Evolutionary conservation across 2,888 invertebrate species (phyloP).

Genomic region (Prosopocoilus inquinatus): DNA sequence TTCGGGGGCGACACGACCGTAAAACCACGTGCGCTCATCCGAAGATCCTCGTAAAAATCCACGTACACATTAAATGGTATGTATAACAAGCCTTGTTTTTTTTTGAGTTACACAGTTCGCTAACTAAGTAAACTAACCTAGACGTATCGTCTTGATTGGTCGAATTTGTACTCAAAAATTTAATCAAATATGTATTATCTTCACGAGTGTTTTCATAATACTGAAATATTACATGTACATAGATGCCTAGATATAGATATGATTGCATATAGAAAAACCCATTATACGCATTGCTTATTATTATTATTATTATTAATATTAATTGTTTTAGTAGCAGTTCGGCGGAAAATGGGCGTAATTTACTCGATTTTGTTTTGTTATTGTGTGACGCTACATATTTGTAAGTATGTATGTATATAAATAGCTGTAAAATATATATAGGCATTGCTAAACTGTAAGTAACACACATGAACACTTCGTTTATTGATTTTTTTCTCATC

Average conservation of each 20-base stretch:
- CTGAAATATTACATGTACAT: slow-evolving; percentile 22
- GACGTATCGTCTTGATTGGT: slow-evolving; percentile 23
- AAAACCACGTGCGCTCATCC: not conserved
- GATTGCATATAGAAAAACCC: not conserved
- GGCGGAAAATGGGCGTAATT: not conserved
- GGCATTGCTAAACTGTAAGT: not conserved
- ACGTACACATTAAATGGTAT: not conserved
- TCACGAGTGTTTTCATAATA: slow-evolving; percentile 24
- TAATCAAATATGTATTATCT: slow-evolving; percentile 23
- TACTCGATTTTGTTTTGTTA: not conserved
- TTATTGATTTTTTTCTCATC: slow-evolving; percentile 11
- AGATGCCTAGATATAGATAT: slow-evolving; percentile 8
- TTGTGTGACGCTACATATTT: not conserved
- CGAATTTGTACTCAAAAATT: slow-evolving; percentile 31
- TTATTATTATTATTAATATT: not conserved
- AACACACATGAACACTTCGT: slow-evolving; percentile 17
- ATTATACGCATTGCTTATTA: not conserved
- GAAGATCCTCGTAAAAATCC: not conserved
- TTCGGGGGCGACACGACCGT: too few species aligned
- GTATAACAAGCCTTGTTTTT: not conserved
- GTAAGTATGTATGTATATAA: slow-evolving; percentile 2
- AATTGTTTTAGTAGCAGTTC: not conserved
- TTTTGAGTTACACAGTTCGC: not conserved
- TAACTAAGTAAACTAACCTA: slow-evolving; percentile 2
- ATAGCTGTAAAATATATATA: slow-evolving; percentile 1